These are phyloP conservation scores for Zootermopsis nevadensis DNA, from an alignment of 2,888 invertebrate species.

Conservation along the genomic window DNA sequence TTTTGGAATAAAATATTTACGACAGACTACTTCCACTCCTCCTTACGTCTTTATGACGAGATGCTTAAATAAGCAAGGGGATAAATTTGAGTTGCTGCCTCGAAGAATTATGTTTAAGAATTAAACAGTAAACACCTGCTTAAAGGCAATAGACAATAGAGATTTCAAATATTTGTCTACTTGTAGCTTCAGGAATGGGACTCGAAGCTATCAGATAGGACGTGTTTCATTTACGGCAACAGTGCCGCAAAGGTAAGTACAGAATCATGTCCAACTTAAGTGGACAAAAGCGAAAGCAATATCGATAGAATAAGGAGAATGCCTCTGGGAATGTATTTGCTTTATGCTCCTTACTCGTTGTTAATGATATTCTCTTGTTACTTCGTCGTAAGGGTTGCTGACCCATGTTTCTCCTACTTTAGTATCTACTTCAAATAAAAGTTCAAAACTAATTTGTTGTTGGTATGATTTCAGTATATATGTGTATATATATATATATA, in stretches of 20 bases:
- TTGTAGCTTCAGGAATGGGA: neutral
- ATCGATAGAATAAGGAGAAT: neutral
- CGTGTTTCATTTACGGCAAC: neutral
- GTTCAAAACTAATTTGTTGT: too few relatives aligned
- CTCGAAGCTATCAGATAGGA: neutral
- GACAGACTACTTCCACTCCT: too few relatives aligned
- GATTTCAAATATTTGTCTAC: too few relatives aligned
- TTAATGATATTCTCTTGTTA: slow-evolving; percentile 13
- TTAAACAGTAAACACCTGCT: too few relatives aligned
- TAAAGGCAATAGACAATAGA: too few relatives aligned
- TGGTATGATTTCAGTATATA: neutral
- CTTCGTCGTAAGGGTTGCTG: neutral
- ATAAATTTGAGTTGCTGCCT: too few relatives aligned
- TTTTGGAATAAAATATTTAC: too few relatives aligned
- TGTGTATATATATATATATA: too few relatives aligned
- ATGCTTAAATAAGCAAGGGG: too few relatives aligned
- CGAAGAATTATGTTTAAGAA: too few relatives aligned
- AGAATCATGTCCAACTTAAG: neutral
- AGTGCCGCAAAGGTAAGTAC: neutral
- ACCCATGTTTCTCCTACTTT: neutral
- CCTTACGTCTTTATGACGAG: too few relatives aligned
- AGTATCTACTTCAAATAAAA: neutral
- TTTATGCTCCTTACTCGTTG: neutral
- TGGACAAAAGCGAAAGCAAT: neutral
- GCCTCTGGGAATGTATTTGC: slow-evolving; percentile 18